phyloP scores from a whole-genome alignment of 2,113 vertebrate genomes.

The Drymodes brunneopygia region DNA sequence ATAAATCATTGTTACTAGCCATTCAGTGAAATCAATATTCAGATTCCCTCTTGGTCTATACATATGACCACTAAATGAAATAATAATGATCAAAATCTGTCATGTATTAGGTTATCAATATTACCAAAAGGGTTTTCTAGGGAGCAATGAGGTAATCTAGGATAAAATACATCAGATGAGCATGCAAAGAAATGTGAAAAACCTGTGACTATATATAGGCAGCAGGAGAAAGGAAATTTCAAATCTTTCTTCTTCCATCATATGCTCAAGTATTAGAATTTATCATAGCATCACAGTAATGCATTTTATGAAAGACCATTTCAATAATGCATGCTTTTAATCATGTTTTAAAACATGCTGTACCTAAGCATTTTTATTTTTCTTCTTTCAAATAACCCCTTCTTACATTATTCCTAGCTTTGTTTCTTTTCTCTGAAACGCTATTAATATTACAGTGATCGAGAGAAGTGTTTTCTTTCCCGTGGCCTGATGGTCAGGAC shows the following conservation, averaged over 20 bases:
- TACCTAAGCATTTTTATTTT: neutral
- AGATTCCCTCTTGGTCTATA: slow-evolving; percentile 84
- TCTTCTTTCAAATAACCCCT: neutral
- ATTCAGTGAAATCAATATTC: slow-evolving; percentile 87
- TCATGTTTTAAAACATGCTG: neutral
- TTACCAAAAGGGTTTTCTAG: slow-evolving; percentile 61
- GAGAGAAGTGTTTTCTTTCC: neutral
- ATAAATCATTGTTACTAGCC: slow-evolving; percentile 88
- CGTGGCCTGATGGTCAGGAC: neutral
- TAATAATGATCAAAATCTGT: slow-evolving; percentile 78
- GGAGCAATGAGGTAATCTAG: slow-evolving; percentile 53
- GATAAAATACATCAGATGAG: slow-evolving; percentile 46
- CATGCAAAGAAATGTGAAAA: slow-evolving; percentile 44
- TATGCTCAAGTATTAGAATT: neutral
- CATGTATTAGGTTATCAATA: slow-evolving; percentile 75
- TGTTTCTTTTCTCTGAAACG: neutral
- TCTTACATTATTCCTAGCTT: neutral
- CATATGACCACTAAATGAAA: slow-evolving; percentile 85
- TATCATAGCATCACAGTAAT: neutral
- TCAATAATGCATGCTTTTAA: slow-evolving; percentile 1
- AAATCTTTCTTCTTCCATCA: neutral
- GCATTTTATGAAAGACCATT: neutral
- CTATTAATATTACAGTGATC: neutral
- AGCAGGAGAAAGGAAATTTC: neutral
- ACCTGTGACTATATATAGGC: neutral